Evolutionary conservation across 2,797 vertebrate species (phyloP), one percentile per base, ranked within the genome.

Genomic region (Antennarius maculatus): DNA sequence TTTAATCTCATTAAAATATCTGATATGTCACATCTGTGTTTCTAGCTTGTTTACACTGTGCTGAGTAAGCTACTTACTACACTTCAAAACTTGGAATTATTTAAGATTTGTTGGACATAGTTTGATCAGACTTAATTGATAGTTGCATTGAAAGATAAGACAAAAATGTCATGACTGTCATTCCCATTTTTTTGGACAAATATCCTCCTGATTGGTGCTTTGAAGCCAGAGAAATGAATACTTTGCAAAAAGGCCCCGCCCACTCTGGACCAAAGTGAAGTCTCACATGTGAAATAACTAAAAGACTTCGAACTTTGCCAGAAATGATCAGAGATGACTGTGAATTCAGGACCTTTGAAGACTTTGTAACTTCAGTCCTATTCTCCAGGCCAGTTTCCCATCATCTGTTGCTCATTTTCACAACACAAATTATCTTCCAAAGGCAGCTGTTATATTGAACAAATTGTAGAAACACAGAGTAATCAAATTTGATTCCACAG

Each of bases 401-500:
- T 51, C 48, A 48, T 51, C 51, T 31, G 42, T 46, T 34, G 46
- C 34, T 54, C 12, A 11, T 6, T n/a, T 9, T 2, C n/a, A 50
- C 9, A 14, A 16, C 29, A 27, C 16, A n/a, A 47, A 31, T 54
- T 18, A 61, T 57, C 23, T 50, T 41, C 51, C 53, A 13, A 54
- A 48, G n/a, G 29, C 16, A 50, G 23, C 18, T 54, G 34, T 65
- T 49, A 13, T 0, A 31, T 37, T 15, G 3, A 65, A 14, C 46
- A 53, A 7, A 16, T 18, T 12, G 41, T 31, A 53, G 47, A 62
- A 66, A 53, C 73, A 23, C 23, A 23, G 23, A 23, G 18, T 31
- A 28, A 69, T 79, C 76, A 79, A 81, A 86, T 64, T 71, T 56
- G 67, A 86, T 74, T 62, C 74, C 61, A 7, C 16, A 15, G 41